A percentile compares a stretch with the other conserved stretches of the same genome.
Conservation (phyloP, 2,797 vertebrate species). For the Sarcophilus harrisii region DNA sequence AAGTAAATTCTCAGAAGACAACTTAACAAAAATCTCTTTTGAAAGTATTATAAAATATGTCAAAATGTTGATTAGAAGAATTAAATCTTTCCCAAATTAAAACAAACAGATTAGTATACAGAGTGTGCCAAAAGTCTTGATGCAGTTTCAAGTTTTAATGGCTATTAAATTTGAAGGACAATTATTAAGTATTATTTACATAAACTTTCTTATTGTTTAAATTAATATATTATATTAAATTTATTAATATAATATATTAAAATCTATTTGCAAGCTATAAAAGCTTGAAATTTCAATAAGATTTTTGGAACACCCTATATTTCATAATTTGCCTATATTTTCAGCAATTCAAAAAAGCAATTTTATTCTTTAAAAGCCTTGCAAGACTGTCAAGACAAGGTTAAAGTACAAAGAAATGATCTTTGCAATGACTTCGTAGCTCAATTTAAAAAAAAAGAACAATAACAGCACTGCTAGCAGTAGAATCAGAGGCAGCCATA, state of each 20-base stretch:
- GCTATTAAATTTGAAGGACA: neutral
- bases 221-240: neutral
- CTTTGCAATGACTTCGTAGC: neutral
- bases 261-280: neutral
- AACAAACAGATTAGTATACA: neutral
- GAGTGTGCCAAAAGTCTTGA: neutral
- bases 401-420: slow-evolving; percentile 1
- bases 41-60: slow-evolving; percentile 5
- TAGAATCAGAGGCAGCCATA: neutral
- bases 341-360: slow-evolving; percentile 30
- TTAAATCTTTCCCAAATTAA: neutral
- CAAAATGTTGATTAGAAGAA: neutral
- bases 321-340: slow-evolving; percentile 24
- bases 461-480: neutral
- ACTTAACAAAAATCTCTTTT: slow-evolving; percentile 17
- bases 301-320: neutral
- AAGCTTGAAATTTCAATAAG: neutral
- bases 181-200: neutral
- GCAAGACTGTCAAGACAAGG: slow-evolving; percentile 1
- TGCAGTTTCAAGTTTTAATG: neutral
- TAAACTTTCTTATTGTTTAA: neutral
- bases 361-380: slow-evolving; percentile 28
- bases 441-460: slow-evolving; percentile 10
- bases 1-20: neutral
- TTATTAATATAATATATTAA: neutral